Evolutionary conservation across 2,113 vertebrate genomes (phyloP).

Genomic region (Trinectes maculatus): DNA sequence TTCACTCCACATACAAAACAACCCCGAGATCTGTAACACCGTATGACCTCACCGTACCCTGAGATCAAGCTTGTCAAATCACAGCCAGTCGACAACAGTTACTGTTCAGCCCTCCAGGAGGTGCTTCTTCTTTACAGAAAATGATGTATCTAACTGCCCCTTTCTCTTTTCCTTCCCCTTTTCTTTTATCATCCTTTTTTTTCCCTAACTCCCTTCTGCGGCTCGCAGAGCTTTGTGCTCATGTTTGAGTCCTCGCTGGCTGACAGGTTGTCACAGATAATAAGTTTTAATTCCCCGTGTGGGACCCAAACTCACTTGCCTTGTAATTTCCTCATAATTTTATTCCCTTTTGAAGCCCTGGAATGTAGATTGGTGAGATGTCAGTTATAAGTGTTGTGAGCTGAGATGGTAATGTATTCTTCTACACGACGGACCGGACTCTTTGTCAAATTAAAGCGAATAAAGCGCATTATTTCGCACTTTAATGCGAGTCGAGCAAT

Average conservation of each 20-base stretch:
- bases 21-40: neutral
- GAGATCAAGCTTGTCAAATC: slow-evolving; percentile 67
- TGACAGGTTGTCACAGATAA: slow-evolving; percentile 87
- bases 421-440: slow-evolving; percentile 46
- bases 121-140: slow-evolving; percentile 27
- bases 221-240: slow-evolving; percentile 72
- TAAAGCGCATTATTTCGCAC: slow-evolving; percentile 36
- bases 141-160: slow-evolving; percentile 64
- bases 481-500: slow-evolving; percentile 38
- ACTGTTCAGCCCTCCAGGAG: slow-evolving; percentile 48
- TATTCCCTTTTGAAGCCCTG: slow-evolving; percentile 79
- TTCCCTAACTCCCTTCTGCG: slow-evolving; percentile 55
- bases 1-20: slow-evolving; percentile 34
- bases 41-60: slow-evolving; percentile 27
- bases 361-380: slow-evolving; percentile 80
- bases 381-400: slow-evolving; percentile 68
- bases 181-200: slow-evolving; percentile 62
- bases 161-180: slow-evolving; percentile 64
- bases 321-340: slow-evolving; percentile 84
- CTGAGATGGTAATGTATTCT: slow-evolving; percentile 64
- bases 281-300: slow-evolving; percentile 84
- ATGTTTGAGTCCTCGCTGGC: slow-evolving; percentile 78
- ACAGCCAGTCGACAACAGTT: slow-evolving; percentile 53
- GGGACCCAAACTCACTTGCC: slow-evolving; percentile 80
- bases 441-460: slow-evolving; percentile 61